Evolutionary conservation across 2,888 invertebrate genomes (phyloP).

Genomic region (Erynnis tages): DNA sequence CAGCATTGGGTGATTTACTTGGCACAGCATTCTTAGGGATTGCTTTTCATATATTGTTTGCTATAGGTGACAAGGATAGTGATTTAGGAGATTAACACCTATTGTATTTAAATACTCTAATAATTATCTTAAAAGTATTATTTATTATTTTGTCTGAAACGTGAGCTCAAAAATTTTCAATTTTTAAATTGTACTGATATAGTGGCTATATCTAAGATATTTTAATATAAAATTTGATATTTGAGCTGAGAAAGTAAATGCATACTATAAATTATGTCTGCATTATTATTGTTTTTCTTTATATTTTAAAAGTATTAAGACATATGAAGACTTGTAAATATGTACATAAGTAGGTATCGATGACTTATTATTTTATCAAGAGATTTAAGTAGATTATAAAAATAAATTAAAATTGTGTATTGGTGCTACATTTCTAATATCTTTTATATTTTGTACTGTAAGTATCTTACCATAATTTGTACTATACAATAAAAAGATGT

Average conservation of each 20-base stretch:
- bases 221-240: no score
- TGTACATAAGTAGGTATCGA: neutral
- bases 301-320: no score
- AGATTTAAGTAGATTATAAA: neutral
- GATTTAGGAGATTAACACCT: slow-evolving; percentile 84
- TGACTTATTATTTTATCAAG: neutral
- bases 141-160: no score
- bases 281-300: no score
- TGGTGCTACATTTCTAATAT: slow-evolving; percentile 47
- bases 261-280: no score
- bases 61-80: slow-evolving; percentile 88
- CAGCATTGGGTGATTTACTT: slow-evolving; percentile 93
- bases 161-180: neutral
- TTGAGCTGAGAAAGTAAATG: no score
- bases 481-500: neutral
- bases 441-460: slow-evolving; percentile 25
- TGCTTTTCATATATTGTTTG: slow-evolving; percentile 87
- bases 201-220: no score
- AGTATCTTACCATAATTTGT: neutral
- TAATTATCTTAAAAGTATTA: neutral
- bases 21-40: slow-evolving; percentile 90
- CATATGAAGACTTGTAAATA: no score
- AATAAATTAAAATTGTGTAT: slow-evolving; percentile 28
- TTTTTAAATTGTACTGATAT: neutral
- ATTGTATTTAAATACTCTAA: slow-evolving; percentile 17